A percentile compares a stretch with the other conserved stretches of the same genome.
Evolutionary conservation across 2,113 vertebrate species (phyloP).

Genomic region (Lichenostomus cassidix): DNA sequence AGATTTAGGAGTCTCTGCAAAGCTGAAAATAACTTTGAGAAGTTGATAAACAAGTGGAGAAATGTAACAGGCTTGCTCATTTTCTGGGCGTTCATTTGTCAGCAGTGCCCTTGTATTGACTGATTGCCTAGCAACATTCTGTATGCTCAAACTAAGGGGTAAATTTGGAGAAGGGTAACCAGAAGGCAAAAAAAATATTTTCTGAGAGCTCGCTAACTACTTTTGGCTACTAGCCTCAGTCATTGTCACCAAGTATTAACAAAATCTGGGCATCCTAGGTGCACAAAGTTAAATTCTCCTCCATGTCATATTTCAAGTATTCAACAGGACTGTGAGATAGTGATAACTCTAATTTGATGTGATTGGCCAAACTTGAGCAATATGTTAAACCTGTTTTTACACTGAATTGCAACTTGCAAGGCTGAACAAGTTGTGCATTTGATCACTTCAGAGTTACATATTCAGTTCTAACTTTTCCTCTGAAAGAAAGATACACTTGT

Average conservation of each 20-base stretch:
- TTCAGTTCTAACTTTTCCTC: background rate
- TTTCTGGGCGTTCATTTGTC: background rate
- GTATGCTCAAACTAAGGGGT: background rate
- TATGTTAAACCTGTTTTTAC: background rate
- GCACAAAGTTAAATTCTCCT: background rate
- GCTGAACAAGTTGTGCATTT: background rate
- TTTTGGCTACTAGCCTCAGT: background rate
- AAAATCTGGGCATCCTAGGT: background rate
- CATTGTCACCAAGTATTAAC: background rate
- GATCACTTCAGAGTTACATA: background rate
- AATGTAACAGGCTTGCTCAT: background rate
- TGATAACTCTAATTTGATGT: background rate
- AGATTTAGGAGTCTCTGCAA: background rate
- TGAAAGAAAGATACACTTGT: background rate
- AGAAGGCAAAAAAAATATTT: background rate
- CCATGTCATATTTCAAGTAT: background rate
- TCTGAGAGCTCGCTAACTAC: background rate
- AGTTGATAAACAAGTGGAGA: background rate
- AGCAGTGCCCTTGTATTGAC: background rate
- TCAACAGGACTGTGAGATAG: background rate
- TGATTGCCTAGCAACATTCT: background rate
- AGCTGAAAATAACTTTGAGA: background rate
- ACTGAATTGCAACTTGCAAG: background rate
- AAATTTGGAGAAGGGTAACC: background rate
- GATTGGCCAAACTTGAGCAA: background rate